These are phyloP conservation scores for Platyscapa corneri DNA, from an alignment of 1,140 invertebrate species.

Conservation along the genomic window DNA sequence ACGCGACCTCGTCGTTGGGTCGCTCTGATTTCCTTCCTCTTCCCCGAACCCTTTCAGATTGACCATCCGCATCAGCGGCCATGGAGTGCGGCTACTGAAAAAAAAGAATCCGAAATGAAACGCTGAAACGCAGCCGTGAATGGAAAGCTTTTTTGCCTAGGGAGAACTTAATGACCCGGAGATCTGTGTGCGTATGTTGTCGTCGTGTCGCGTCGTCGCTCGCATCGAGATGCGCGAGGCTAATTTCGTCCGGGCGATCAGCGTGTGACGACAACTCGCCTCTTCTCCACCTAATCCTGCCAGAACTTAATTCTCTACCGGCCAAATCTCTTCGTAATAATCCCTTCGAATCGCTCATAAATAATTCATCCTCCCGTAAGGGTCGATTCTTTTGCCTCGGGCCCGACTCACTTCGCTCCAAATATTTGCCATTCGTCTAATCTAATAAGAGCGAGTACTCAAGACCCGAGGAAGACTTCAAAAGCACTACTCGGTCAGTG, in stretches of 20 bases:
- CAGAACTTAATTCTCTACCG: not conserved
- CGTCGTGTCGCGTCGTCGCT: too few species aligned
- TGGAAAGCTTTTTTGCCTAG: not conserved
- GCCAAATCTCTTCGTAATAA: not conserved
- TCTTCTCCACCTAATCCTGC: not conserved
- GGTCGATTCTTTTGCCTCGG: not conserved
- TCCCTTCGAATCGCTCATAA: too few species aligned
- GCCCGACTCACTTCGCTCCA: not conserved
- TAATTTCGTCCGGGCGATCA: not conserved
- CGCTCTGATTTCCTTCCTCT: constrained; percentile 38
- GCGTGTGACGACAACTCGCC: not conserved
- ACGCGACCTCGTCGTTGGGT: not conserved
- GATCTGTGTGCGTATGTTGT: not conserved
- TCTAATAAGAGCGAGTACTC: not conserved
- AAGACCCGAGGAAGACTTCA: too few species aligned
- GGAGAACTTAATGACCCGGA: not conserved
- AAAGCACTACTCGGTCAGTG: too few species aligned
- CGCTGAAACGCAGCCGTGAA: constrained; percentile 22
- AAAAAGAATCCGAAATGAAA: constrained; percentile 6
- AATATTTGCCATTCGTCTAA: not conserved
- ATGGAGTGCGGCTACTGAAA: constrained; percentile 26
- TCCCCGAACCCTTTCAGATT: constrained; percentile 49
- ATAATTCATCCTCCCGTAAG: not conserved
- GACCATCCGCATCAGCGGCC: constrained; percentile 48
- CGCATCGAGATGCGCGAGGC: not conserved